Base-by-base conservation (phyloP, 2,888 invertebrate species). In the Thereva nobilitata region DNA sequence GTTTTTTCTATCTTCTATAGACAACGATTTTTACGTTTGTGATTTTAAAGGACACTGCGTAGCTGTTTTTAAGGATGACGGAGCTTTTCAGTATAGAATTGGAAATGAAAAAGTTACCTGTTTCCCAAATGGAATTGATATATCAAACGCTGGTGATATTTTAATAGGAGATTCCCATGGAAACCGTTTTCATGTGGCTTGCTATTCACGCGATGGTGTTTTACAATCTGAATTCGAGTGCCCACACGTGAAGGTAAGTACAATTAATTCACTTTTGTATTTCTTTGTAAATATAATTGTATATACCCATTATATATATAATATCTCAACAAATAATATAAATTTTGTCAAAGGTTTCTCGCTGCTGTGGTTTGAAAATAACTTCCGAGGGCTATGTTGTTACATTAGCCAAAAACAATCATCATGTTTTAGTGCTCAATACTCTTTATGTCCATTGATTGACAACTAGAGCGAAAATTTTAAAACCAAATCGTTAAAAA, bases 31-130 rank as follows among this genome's bases (percentile, higher is more conserved):
- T 81, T 97, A 93, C 82, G 95, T 97, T 69, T 97, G 97, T 82
- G 97, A 97, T 83, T 97, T 97, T 82, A 97, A 97, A 83, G 97
- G 96, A 63, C 97, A 97, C 83, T 96, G 96, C 82, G 96, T 97
- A 64, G 96, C 96, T 37, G 96, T 97, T 55, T 96, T 96, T 80
- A 93, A 91, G 78, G 95, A 95, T 79, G 92, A 93, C 71, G 97
- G 97, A 67, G 88, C 88, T 71, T 97, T 94, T 83, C 83, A 95
- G 76, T 90, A 96, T 73, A 90, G 95, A 73, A 97, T 97, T 80
- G 97, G 97, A 72, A 92, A 92, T 83, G 95, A 97, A 83, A 94
- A 90, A 79, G 89, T 97, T 74, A 97, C 97, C 75, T 95, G 95
- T 82, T 97, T 95, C 82, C 97, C 97, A 5, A 97, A 97, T 80